These are phyloP conservation scores for Ectemnius continuus DNA, from an alignment of 2,888 invertebrate species.

Conservation along the genomic window DNA sequence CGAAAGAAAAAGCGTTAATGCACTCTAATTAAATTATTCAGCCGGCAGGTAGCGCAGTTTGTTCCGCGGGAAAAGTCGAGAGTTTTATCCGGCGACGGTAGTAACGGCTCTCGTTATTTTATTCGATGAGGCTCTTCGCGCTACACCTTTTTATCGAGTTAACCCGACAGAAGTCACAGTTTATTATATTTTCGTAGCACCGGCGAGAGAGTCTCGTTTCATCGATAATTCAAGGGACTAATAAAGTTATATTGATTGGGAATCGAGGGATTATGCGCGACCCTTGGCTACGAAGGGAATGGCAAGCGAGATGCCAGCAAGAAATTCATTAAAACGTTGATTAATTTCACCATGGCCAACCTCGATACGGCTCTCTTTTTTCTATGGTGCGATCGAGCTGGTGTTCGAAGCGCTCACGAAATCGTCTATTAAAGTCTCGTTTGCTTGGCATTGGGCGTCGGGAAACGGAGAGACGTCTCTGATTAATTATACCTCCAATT, in stretches of 20 bases:
- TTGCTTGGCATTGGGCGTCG: not conserved
- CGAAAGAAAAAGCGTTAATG: conserved; percentile 3
- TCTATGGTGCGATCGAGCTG: conserved; percentile 10
- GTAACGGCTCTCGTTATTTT: not conserved
- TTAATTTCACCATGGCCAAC: conserved; percentile 44
- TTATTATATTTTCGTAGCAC: no score
- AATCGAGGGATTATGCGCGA: conserved; percentile 9
- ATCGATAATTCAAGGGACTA: no score
- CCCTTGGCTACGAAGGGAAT: conserved; percentile 3
- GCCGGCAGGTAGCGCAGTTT: not conserved
- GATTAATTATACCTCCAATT: conserved; percentile 31
- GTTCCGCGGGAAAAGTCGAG: not conserved
- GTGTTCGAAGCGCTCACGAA: not conserved
- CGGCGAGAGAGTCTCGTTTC: no score
- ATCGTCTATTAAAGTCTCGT: conserved; percentile 28
- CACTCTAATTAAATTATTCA: not conserved
- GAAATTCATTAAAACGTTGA: conserved; percentile 57
- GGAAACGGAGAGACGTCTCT: conserved; percentile 2
- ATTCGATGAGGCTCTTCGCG: no score
- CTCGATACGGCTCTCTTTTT: conserved; percentile 25
- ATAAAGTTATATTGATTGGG: conserved; percentile 9
- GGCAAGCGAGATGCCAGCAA: not conserved
- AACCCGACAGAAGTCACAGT: no score
- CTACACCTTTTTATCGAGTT: no score
- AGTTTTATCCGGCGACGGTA: not conserved